Evolutionary conservation across 2,113 vertebrate species (phyloP).

Genomic region (Semicossyphus pulcher): DNA sequence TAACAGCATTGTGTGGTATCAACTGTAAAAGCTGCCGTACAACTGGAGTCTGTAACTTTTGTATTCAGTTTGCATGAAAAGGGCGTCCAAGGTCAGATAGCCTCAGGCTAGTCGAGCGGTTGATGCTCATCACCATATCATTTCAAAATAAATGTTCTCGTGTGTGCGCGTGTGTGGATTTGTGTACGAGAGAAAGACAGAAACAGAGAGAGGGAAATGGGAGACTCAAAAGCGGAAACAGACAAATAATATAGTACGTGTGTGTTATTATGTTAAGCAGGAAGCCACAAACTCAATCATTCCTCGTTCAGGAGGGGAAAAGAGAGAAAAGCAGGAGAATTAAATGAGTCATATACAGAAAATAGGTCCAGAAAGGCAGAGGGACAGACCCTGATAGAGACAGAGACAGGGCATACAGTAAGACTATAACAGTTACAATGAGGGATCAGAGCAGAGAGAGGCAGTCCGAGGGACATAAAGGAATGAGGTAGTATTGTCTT

Average conservation of each 20-base stretch:
- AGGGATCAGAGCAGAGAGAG: conserved; percentile 41
- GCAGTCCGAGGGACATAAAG: conserved; percentile 45
- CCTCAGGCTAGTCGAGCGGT: conserved; percentile 16
- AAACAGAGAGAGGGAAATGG: too few species aligned
- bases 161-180: background rate
- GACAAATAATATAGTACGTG: too few species aligned
- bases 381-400: conserved; percentile 38
- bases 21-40: background rate
- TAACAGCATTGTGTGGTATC: background rate
- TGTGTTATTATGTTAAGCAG: too few species aligned
- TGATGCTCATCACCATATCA: conserved; percentile 41
- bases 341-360: conserved; percentile 31
- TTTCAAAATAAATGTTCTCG: conserved; percentile 10
- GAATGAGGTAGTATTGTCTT: conserved; percentile 59
- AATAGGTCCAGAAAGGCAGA: conserved; percentile 17
- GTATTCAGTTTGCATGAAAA: conserved; percentile 27
- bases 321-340: conserved; percentile 15
- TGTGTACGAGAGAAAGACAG: conserved; percentile 21
- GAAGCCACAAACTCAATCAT: too few species aligned
- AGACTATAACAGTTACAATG: conserved; percentile 15
- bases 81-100: conserved; percentile 42
- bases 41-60: background rate
- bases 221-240: too few species aligned
- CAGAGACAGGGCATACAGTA: conserved; percentile 4
- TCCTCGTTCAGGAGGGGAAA: too few species aligned